phyloP scores from a whole-genome alignment of 2,797 vertebrate species.

The Chrosomus eos region DNA sequence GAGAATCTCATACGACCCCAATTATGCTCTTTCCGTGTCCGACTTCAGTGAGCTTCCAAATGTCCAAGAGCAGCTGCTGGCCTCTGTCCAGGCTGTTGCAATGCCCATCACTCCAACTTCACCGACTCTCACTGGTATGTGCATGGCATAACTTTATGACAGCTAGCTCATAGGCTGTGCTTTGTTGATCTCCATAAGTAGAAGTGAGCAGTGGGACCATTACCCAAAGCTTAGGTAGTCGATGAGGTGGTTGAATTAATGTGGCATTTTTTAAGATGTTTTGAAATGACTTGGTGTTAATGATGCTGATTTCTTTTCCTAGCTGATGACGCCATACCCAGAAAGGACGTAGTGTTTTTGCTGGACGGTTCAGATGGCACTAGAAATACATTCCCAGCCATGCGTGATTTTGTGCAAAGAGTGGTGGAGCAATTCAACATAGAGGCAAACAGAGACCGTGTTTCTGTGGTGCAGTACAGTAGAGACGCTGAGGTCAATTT shows the following conservation, averaged over 20 bases:
- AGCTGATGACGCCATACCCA: slow-evolving; percentile 33
- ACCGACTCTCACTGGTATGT: too few relatives aligned
- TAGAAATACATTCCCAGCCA: slow-evolving; percentile 77
- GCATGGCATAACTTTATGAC: not conserved
- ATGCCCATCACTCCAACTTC: too few relatives aligned
- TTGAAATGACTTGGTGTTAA: not conserved
- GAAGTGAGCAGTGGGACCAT: not conserved
- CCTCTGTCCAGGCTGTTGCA: not conserved
- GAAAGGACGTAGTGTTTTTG: slow-evolving; percentile 87
- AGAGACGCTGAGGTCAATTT: slow-evolving; percentile 68
- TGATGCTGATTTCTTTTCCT: slow-evolving; percentile 6
- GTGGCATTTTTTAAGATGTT: not conserved
- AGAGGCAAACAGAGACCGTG: slow-evolving; percentile 76
- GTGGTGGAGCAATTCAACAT: slow-evolving; percentile 81
- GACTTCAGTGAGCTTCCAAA: slow-evolving; percentile 77
- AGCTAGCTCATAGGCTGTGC: not conserved
- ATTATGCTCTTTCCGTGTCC: slow-evolving; percentile 43
- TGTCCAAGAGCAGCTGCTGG: slow-evolving; percentile 74
- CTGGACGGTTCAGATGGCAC: slow-evolving; percentile 85
- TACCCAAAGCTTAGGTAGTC: not conserved
- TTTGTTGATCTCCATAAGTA: not conserved
- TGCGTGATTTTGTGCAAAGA: slow-evolving; percentile 81
- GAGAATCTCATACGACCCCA: slow-evolving; percentile 27
- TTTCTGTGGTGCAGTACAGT: slow-evolving; percentile 85
- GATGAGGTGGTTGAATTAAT: not conserved